Evolutionary conservation across 1,140 invertebrate genomes (phyloP), one percentile per base, ranked within the genome.

Genomic region (Philotrypesis tridentata): DNA sequence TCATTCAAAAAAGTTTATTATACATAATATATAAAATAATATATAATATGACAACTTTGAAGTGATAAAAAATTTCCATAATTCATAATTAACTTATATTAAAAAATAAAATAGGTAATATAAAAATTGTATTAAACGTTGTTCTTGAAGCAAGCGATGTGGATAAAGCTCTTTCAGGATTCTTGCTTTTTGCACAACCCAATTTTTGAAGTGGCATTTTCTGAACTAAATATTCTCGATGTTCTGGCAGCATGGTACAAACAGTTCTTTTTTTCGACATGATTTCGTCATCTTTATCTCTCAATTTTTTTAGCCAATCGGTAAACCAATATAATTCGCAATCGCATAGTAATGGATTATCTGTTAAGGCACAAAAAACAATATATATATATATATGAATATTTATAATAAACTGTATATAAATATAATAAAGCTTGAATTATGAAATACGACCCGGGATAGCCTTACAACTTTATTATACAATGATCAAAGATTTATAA

Each of bases 301-400:
- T 93, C 3, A 96, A 92, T 81, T 94, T 95, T 71, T 94, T 93
- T 84, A 97, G 88, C 95, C 97, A 97, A 55, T 94, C 94, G 61
- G 95, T 94, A 89, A 97, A 96, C 97, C 97, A 98, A 68, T 94
- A 93, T 67, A 98, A 92, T 83, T 97, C 95, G 88, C 97, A 98
- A 84, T 96, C 95, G 88, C 97, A 98, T 61, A 95, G 92, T 83
- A 98, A 89, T 1, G 96, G 97, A 90, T 98, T 98, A 92, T 97
- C 97, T 98, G 89, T 61, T 76, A 82, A 80, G 79, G 73, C n/a
- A 68, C 68, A 21, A 81, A 71, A 40, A 78, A n/a, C n/a, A n/a
- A 31, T 72, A 37, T 40, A 31, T 77, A 55, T 81, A n/a, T n/a
- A n/a, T n/a, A n/a, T n/a, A n/a, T n/a, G n/a, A n/a, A n/a, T n/a